Base-by-base conservation (phyloP, 2,888 invertebrate species). In the Rhagonycha lutea region DNA sequence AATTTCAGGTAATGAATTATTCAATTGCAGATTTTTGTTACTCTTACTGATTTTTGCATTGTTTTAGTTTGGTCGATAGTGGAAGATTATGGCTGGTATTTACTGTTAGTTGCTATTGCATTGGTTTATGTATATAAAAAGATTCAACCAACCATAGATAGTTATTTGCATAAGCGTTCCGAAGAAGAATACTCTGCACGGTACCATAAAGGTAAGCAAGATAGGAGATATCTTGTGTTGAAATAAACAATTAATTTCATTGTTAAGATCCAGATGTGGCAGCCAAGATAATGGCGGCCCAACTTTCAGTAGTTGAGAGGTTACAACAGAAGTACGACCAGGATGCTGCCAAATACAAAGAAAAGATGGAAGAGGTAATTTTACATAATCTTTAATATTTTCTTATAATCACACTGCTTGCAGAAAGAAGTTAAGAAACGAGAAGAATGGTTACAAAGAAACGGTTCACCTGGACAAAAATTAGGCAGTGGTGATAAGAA, bases 191-290 rank as follows among this genome's bases (percentile, higher is more conserved):
- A 88, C 82, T 84, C 84, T 23, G 88, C 86, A 24, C 88, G 88
- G 79, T 89, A 89, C 82, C 88, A 89, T 76, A 89, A 89, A 86
- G 85, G 89, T 89, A 84, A 82, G 81, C 75, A 47, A 47, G n/a
- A n/a, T 18, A n/a, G 47, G n/a, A 47, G 67, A 69, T 61, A 4
- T 11, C 26, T 10, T 2, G 8, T 12, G 5, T 61, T n/a, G n/a
- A n/a, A n/a, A 24, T 14, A 61, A 61, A 7, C 23, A n/a, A 65
- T 65, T n/a, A 24, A 24, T n/a, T 68, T 70, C 12, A 26, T 14
- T 11, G 80, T 83, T 24, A 74, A 90, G 89, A 90, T 86, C 87
- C 88, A 10, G 89, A 89, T 82, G 80, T 88, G 63, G 80, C 86
- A 29, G 82, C 82, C 32, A 83, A 85, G 71, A 83, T 87, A 76